Percentiles rank a stretch among this genome's conserved stretches.
Conservation (phyloP, 2,888 invertebrate genomes). For the Neoascia interrupta region DNA sequence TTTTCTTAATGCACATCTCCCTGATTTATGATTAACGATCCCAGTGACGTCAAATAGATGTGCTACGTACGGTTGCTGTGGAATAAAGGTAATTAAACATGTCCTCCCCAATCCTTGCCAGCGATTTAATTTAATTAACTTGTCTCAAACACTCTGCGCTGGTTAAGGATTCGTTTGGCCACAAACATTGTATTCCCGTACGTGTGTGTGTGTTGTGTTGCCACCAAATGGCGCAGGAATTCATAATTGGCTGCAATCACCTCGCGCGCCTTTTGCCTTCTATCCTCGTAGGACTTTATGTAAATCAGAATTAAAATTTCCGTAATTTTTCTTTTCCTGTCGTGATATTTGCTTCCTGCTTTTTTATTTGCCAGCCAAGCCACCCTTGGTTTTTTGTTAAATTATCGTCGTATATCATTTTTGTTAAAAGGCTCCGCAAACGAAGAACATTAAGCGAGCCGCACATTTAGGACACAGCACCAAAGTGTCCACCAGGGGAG, state of each 20-base stretch:
- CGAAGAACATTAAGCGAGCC: conserved; percentile 6
- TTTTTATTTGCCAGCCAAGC: not conserved
- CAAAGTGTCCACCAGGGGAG: conserved; percentile 3
- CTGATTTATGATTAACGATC: conserved; percentile 22
- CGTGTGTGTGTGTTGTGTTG: conserved; percentile 6
- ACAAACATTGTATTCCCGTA: no score
- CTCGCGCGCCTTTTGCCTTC: not conserved
- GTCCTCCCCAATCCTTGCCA: conserved; percentile 67
- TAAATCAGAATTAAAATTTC: conserved; percentile 57
- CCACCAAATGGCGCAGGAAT: conserved; percentile 22
- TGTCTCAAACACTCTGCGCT: conserved; percentile 65
- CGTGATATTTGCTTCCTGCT: conserved; percentile 3
- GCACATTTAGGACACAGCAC: not conserved
- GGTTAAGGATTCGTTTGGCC: conserved; percentile 12
- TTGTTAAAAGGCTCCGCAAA: conserved; percentile 11
- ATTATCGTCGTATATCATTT: conserved; percentile 43
- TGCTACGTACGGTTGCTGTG: not conserved
- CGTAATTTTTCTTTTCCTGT: conserved; percentile 52
- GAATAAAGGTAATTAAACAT: conserved; percentile 41
- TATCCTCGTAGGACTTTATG: conserved; percentile 24
- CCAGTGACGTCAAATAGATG: not conserved
- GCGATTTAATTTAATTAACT: conserved; percentile 71
- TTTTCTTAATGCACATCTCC: not conserved
- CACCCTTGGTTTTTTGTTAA: conserved; percentile 18
- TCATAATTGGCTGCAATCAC: conserved; percentile 23